phyloP scores from a whole-genome alignment of 2,888 invertebrate genomes.

The Cataglyphis altisquamis region DNA sequence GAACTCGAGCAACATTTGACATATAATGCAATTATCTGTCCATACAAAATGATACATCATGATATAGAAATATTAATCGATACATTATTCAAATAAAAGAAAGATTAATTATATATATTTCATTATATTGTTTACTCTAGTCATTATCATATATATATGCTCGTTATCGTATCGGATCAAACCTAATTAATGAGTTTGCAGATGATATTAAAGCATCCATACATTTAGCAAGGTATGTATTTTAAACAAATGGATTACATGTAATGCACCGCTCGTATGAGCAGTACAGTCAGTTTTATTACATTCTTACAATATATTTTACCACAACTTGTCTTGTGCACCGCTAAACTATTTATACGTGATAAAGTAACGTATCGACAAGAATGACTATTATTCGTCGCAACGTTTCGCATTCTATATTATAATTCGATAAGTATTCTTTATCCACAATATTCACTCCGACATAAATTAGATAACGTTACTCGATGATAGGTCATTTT shows the following conservation, averaged over 20 bases:
- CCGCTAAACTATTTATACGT: slow-evolving; percentile 75
- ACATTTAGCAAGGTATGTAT: slow-evolving; percentile 80
- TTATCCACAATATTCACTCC: slow-evolving; percentile 25
- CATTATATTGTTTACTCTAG: neutral
- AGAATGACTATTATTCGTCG: slow-evolving; percentile 74
- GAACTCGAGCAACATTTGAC: neutral
- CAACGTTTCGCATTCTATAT: slow-evolving; percentile 49
- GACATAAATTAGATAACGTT: slow-evolving; percentile 36
- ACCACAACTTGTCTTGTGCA: slow-evolving; percentile 76
- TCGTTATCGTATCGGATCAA: neutral
- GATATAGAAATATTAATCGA: neutral
- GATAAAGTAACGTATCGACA: slow-evolving; percentile 73
- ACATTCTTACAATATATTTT: slow-evolving; percentile 74
- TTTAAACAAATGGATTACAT: slow-evolving; percentile 83
- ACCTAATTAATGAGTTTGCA: slow-evolving; percentile 6
- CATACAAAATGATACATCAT: neutral
- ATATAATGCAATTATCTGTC: neutral
- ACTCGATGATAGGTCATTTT: slow-evolving; percentile 66
- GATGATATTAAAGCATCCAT: slow-evolving; percentile 25
- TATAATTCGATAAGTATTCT: slow-evolving; percentile 35
- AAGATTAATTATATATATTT: neutral
- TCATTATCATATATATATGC: neutral
- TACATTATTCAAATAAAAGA: slow-evolving; percentile 1
- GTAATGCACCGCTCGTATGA: slow-evolving; percentile 77
- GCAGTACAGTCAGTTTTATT: slow-evolving; percentile 77